phyloP scores from a whole-genome alignment of 1,140 invertebrate species.

The Philotrypesis tridentata region DNA sequence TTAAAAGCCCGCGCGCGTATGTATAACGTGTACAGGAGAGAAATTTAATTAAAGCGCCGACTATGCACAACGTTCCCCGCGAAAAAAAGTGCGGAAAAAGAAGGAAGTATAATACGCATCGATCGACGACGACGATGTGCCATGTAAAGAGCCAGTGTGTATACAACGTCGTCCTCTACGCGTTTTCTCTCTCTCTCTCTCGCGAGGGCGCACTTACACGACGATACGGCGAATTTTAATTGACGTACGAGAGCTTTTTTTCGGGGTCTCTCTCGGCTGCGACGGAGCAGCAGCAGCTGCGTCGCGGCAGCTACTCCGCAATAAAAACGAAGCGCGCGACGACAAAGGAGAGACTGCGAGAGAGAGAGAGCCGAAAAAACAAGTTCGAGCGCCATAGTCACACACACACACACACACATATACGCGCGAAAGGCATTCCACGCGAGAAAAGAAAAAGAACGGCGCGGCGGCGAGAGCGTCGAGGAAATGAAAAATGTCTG shows the following conservation, averaged over 20 bases:
- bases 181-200: not conserved
- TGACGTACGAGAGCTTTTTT: conserved; percentile 9
- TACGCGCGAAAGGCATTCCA: not conserved
- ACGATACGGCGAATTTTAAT: conserved; percentile 37
- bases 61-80: not conserved
- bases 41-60: not conserved
- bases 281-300: no score
- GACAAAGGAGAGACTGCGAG: no score
- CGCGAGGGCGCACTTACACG: not conserved
- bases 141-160: not conserved
- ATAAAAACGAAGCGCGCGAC: no score
- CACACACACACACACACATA: not conserved
- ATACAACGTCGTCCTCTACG: conserved; percentile 15
- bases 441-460: conserved; percentile 34
- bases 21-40: no score
- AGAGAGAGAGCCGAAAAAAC: not conserved
- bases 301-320: no score
- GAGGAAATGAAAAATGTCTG: conserved; percentile 59
- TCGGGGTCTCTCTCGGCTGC: no score
- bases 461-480: conserved; percentile 1
- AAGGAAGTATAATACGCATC: not conserved
- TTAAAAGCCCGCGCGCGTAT: not conserved
- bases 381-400: not conserved
- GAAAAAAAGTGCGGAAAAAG: not conserved
- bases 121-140: conserved; percentile 11